A percentile compares a stretch with the other conserved stretches of the same genome.
Conservation (phyloP, 2,797 vertebrate species). For the Myotis daubentonii region DNA sequence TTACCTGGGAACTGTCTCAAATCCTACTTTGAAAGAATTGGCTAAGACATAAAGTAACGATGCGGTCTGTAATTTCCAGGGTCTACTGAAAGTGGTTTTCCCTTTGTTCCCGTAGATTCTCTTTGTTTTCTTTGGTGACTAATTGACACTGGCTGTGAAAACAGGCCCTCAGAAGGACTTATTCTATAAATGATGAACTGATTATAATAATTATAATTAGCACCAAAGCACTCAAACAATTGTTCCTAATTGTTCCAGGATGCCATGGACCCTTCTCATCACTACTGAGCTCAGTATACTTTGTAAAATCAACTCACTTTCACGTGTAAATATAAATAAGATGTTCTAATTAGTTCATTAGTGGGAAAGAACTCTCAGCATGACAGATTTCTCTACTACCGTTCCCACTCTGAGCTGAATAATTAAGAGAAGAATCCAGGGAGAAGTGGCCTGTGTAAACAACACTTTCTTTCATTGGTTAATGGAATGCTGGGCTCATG, state of each 20-base stretch:
- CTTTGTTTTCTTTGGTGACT: conserved; percentile 48
- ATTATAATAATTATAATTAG: conserved; percentile 33
- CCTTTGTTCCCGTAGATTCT: conserved; percentile 15
- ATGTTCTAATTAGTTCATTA: background rate
- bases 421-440: conserved; percentile 58
- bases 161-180: background rate
- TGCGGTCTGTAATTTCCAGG: conserved; percentile 27
- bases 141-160: background rate
- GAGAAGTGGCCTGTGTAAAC: conserved; percentile 52
- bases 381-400: background rate
- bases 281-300: background rate
- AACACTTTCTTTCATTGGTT: conserved; percentile 52
- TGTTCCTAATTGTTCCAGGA: background rate
- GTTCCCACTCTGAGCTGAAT: background rate
- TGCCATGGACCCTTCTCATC: background rate
- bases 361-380: conserved; percentile 23
- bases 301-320: conserved; percentile 47
- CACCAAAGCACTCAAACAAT: background rate
- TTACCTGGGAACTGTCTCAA: background rate
- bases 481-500: conserved; percentile 28
- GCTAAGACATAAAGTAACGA: background rate
- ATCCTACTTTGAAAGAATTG: conserved; percentile 46
- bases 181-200: background rate
- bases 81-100: conserved; percentile 15
- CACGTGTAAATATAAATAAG: background rate